phyloP scores from a whole-genome alignment of 2,797 vertebrate genomes.

The Tragelaphus eurycerus region DNA sequence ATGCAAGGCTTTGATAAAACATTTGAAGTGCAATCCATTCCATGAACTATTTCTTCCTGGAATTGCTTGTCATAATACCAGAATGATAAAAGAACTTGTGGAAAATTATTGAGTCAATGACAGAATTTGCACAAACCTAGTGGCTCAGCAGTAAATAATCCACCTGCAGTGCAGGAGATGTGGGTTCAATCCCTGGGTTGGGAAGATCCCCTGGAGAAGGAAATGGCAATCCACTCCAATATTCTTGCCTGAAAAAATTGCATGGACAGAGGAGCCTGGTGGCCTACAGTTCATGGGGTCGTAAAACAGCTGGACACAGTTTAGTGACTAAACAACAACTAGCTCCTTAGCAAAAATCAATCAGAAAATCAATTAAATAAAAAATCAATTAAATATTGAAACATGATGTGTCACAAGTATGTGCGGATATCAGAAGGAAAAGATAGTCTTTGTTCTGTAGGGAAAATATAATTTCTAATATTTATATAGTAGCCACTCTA shows the following conservation, averaged over 20 bases:
- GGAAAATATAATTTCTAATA: background rate
- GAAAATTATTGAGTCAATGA: background rate
- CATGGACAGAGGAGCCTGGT: background rate
- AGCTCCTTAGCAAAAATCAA: background rate
- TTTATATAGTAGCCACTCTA: background rate
- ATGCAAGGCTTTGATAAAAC: slow-evolving; percentile 9
- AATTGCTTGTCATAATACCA: slow-evolving; percentile 18
- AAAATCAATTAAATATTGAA: slow-evolving; percentile 37
- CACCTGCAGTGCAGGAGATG: background rate
- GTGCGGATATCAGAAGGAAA: background rate
- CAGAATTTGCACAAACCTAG: slow-evolving; percentile 23
- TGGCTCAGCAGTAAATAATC: background rate
- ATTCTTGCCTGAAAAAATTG: background rate
- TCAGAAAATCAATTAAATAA: slow-evolving; percentile 7
- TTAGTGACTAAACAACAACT: background rate
- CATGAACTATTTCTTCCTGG: background rate
- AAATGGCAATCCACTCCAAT: background rate
- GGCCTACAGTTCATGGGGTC: background rate
- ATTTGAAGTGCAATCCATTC: background rate
- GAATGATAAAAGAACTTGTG: background rate
- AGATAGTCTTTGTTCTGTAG: background rate
- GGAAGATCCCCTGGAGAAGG: background rate
- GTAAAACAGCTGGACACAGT: background rate
- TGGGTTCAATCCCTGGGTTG: background rate
- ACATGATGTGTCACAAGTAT: background rate